phyloP scores from a whole-genome alignment of 1,140 invertebrate species.

The Chrysopa pallens region DNA sequence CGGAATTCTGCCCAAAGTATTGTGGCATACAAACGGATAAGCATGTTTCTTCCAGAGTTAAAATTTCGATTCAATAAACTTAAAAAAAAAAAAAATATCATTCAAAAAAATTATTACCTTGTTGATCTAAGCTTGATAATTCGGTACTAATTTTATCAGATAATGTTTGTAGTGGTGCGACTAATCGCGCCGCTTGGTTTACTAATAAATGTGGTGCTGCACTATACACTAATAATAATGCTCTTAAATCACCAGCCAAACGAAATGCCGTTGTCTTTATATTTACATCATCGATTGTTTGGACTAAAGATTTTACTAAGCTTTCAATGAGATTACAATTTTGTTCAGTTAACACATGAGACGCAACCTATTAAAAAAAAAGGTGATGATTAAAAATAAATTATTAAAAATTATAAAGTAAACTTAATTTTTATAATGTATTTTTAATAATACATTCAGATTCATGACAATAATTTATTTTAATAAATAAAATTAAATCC shows the following conservation, averaged over 20 bases:
- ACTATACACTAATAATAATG: conserved; percentile 31
- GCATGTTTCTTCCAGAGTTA: too few relatives aligned
- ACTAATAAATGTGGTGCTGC: neutral
- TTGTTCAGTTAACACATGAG: conserved; percentile 37
- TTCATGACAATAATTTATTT: neutral
- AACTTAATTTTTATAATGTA: neutral
- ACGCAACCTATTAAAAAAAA: conserved; percentile 26
- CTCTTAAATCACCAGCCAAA: conserved; percentile 32
- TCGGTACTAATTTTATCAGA: neutral
- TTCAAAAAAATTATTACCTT: neutral
- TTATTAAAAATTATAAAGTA: too few relatives aligned
- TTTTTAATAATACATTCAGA: conserved; percentile 1
- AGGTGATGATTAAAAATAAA: too few relatives aligned
- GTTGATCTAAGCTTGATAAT: neutral
- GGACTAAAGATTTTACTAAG: conserved; percentile 29
- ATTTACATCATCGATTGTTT: conserved; percentile 30
- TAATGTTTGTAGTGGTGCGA: neutral
- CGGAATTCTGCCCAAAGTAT: too few relatives aligned
- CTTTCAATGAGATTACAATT: conserved; percentile 36
- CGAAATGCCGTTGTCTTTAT: conserved; percentile 26
- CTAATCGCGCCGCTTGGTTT: neutral
- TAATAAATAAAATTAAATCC: too few relatives aligned
- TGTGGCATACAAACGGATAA: too few relatives aligned
- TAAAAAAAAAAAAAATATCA: too few relatives aligned
- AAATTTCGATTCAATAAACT: too few relatives aligned